phyloP scores from a whole-genome alignment of 1,140 invertebrate species.

The Orius laevigatus region DNA sequence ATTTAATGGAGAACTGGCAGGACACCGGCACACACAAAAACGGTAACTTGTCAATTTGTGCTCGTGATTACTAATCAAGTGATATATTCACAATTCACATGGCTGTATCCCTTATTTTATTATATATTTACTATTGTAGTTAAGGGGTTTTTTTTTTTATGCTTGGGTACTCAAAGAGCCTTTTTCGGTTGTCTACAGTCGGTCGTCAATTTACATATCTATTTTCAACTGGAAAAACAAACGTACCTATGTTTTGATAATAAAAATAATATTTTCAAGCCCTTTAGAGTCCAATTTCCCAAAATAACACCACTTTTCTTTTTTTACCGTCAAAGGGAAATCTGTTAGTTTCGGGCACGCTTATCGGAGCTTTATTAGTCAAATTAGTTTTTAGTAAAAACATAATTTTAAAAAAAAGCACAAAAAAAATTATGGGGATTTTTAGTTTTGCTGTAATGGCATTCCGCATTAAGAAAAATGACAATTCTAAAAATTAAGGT shows the following conservation, averaged over 20 bases:
- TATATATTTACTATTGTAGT: too few species aligned
- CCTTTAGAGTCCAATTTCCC: too few species aligned
- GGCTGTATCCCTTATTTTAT: slow-evolving; percentile 18
- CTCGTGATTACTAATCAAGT: slow-evolving; percentile 16
- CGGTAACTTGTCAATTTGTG: slow-evolving; percentile 15
- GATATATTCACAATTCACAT: slow-evolving; percentile 20
- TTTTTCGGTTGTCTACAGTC: too few species aligned
- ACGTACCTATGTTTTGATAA: too few species aligned
- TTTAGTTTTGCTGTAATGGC: slow-evolving; percentile 4
- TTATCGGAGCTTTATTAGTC: slow-evolving; percentile 15
- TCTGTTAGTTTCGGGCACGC: slow-evolving; percentile 8
- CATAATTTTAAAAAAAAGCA: not conserved
- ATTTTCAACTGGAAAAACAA: too few species aligned
- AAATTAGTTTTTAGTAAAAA: slow-evolving; percentile 15
- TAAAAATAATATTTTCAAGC: too few species aligned
- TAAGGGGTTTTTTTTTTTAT: too few species aligned
- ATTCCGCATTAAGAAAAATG: not conserved
- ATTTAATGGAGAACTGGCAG: slow-evolving; percentile 10
- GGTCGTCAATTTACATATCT: too few species aligned
- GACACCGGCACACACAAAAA: slow-evolving; percentile 5
- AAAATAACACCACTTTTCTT: too few species aligned
- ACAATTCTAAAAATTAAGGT: too few species aligned
- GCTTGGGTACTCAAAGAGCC: too few species aligned
- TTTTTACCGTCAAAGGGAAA: too few species aligned
- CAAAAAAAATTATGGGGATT: slow-evolving; percentile 8